Percentiles rank a stretch among this genome's conserved stretches.
Evolutionary conservation across 2,797 vertebrate genomes (phyloP).

Genomic region (Fistularia tabacaria): DNA sequence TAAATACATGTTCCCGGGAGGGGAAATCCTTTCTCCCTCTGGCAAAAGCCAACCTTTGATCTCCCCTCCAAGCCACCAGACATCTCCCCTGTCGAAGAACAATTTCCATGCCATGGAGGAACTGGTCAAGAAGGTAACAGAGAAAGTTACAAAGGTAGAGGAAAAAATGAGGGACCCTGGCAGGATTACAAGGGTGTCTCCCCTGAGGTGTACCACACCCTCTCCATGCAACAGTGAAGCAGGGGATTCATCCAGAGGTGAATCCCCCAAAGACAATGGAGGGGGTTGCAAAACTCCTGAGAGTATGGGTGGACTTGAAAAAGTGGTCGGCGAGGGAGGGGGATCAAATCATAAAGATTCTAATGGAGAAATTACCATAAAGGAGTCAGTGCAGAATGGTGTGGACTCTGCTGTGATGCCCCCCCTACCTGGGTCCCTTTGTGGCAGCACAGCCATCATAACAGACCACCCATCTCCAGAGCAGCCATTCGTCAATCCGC

Average conservation of each 20-base stretch:
- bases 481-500: conserved; percentile 96
- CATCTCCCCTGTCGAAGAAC: conserved; percentile 90
- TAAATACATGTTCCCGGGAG: conserved; percentile 88
- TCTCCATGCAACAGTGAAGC: conserved; percentile 91
- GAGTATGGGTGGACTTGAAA: conserved; percentile 57
- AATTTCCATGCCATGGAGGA: conserved; percentile 99
- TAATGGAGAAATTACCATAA: conserved; percentile 78
- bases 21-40: conserved; percentile 83
- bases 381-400: conserved; percentile 85
- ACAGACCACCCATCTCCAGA: conserved; percentile 95
- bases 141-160: conserved; percentile 95
- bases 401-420: conserved; percentile 79
- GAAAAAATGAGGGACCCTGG: conserved; percentile 91
- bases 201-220: conserved; percentile 82
- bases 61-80: conserved; percentile 88
- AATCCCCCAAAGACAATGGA: conserved; percentile 79
- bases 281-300: conserved; percentile 82
- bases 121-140: conserved; percentile 94
- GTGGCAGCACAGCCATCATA: conserved; percentile 94
- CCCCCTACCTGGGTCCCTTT: conserved; percentile 73
- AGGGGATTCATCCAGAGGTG: conserved; percentile 81
- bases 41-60: conserved; percentile 85
- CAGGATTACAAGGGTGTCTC: conserved; percentile 76
- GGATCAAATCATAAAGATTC: conserved; percentile 77
- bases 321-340: conserved; percentile 44